Base-by-base conservation (phyloP, 1,140 invertebrate genomes). In the Atta texana region DNA sequence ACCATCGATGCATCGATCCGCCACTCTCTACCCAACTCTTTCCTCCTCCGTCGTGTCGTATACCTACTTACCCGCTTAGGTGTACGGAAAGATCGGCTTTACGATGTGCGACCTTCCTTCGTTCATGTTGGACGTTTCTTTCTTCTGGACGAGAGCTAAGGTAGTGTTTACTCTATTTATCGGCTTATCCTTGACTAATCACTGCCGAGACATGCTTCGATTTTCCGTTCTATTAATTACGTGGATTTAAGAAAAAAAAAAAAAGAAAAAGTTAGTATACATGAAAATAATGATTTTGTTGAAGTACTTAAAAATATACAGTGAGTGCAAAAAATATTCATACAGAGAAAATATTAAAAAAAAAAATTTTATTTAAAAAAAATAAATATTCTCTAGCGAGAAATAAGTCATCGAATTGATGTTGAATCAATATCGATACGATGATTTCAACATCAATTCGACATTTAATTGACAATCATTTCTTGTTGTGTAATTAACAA, bases 1-100 rank as follows among this genome's bases (percentile, higher is more conserved):
- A 81, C 66, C 89, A 77, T 66, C 88, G 81, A 84, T 88, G 69
- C 90, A 93, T 93, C 92, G 92, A 93, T 93, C 92, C 91, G 84
- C 66, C 91, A 91, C 89, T 91, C 91, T 57, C 53, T 90, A 84
- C 78, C 87, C 86, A 78, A 78, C 80, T 90, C 76, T 91, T 88
- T 78, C 64, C 74, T 86, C 57, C 78, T 61, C 59, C 78, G 77
- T 77, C 39, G 12, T 59, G 82, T 66, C 44, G 66, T 86, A 34
- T 34, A 69, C 87, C 85, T 87, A 57, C 51, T 89, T 88, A 90
- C 59, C 80, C 77, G 69, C 28, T 84, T 84, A 74, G 44, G 10
- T n/a, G 57, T 84, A 74, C 66, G 87, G 85, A 71, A 84, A 89
- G 34, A 75, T 84, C 55, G 44, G 31, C 53, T 87, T 34, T 87